Base-by-base conservation (phyloP, 2,113 vertebrate genomes). In the Sinocyclocheilus maitianheensis region DNA sequence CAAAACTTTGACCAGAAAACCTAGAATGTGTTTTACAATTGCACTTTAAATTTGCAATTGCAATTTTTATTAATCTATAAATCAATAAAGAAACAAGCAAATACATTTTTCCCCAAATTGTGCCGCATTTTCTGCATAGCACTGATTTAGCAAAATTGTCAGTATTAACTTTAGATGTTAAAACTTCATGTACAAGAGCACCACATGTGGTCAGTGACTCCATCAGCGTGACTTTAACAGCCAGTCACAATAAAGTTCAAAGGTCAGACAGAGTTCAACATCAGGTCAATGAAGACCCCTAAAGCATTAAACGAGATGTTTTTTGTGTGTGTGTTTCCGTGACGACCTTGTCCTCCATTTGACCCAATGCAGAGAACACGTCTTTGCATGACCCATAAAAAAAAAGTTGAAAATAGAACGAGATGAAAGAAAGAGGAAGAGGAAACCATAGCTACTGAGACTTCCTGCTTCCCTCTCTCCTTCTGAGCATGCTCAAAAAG, bases 351-450 rank as follows among this genome's bases (percentile, higher is more conserved):
- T 10, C 62, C 75, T 53, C 48, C 20, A 1, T 40, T 43, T 84
- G 85, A 89, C 76, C 20, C n/a, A 2, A 22, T 10, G 11, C 9
- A 34, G 1, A 55, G 40, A 37, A 79, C 55, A 71, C 14, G n/a
- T 81, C 81, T 83, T 86, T 86, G 85, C 88, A 87, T 84, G 58
- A 37, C 14, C 65, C 55, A 84, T 65, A 55, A 55, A 85, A 83
- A 63, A 37, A 24, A 20, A 84, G 58, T 24, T 24, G 46, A 81
- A 55, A 76, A 82, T 20, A 63, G 69, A 58, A 55, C 2, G 65
- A 43, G 62, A 46, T 43, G 65, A 58, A 48, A 65, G 40, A 58
- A 78, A 51, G 53, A 72, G 53, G 76, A 83, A 84, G 87, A 86
- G 75, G 87, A 86, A 88, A 46, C 5, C 0, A 37, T 55, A 55